phyloP scores from a whole-genome alignment of 1,140 invertebrate genomes.

The Trialeurodes vaporariorum region DNA sequence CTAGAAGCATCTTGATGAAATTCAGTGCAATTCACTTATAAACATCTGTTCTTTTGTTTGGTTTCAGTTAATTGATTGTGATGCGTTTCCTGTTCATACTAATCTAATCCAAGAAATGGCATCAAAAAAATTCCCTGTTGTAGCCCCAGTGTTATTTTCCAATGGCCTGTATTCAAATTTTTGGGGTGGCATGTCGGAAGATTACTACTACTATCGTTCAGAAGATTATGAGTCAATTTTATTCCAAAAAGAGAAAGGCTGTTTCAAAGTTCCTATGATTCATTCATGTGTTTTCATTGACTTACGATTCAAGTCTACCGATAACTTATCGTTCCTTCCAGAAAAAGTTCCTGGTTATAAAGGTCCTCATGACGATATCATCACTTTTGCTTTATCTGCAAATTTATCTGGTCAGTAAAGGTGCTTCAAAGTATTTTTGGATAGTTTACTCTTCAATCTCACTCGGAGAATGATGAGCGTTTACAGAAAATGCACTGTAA shows the following conservation, averaged over 20 bases:
- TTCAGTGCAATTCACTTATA: too few species aligned
- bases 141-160: slow-evolving; percentile 75
- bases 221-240: slow-evolving; percentile 77
- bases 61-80: slow-evolving; percentile 75
- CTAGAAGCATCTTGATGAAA: too few species aligned
- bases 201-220: slow-evolving; percentile 81
- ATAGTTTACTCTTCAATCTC: too few species aligned
- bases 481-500: too few species aligned
- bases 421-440: too few species aligned
- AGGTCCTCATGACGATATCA: slow-evolving; percentile 86
- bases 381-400: slow-evolving; percentile 81
- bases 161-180: slow-evolving; percentile 89
- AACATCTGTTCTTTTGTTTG: slow-evolving; percentile 24
- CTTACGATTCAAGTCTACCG: slow-evolving; percentile 46
- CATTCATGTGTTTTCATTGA: slow-evolving; percentile 79
- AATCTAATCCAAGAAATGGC: slow-evolving; percentile 57
- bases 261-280: slow-evolving; percentile 82
- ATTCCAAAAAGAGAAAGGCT: slow-evolving; percentile 55
- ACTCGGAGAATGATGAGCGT: too few species aligned
- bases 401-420: slow-evolving; percentile 53
- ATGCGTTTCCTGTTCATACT: slow-evolving; percentile 69
- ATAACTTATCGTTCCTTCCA: slow-evolving; percentile 63
- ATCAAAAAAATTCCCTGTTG: slow-evolving; percentile 46
- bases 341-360: slow-evolving; percentile 47
- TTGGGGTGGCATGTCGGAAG: slow-evolving; percentile 81